Conservation (phyloP, 2,113 vertebrate genomes). For the Amblyopsis rosae region DNA sequence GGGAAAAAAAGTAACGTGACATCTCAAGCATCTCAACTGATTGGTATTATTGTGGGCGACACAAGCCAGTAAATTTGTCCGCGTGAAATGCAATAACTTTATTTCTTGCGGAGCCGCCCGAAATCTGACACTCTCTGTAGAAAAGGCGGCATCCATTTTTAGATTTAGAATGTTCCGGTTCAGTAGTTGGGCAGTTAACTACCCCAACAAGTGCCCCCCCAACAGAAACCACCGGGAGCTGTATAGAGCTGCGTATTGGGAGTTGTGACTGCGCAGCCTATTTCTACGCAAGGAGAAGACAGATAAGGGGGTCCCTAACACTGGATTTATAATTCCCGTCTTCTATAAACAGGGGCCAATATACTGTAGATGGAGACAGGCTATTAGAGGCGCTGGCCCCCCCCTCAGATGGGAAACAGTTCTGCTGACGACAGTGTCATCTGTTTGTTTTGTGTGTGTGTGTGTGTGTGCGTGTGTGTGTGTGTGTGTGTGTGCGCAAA, state of each 20-base stretch:
- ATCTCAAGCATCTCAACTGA: conserved; percentile 37
- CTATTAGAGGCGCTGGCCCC: conserved; percentile 37
- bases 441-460: conserved; percentile 17
- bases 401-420: conserved; percentile 34
- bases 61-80: conserved; percentile 33
- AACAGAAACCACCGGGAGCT: conserved; percentile 16
- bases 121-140: too few species aligned
- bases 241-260: conserved; percentile 16
- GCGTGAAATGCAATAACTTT: conserved; percentile 19
- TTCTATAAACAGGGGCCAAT: conserved; percentile 55
- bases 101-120: too few species aligned
- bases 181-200: too few species aligned
- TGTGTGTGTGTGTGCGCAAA: conserved; percentile 38
- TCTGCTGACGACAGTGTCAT: conserved; percentile 46
- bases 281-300: conserved; percentile 34
- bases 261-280: not conserved
- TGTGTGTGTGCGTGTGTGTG: conserved; percentile 26
- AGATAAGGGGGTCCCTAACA: conserved; percentile 30
- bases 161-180: too few species aligned
- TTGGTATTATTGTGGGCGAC: conserved; percentile 37
- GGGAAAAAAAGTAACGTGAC: conserved; percentile 5
- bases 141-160: too few species aligned
- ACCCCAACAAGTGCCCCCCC: conserved; percentile 13
- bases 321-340: conserved; percentile 55
- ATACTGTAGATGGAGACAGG: conserved; percentile 57